A percentile compares a stretch with the other conserved stretches of the same genome.
Evolutionary conservation across 2,113 vertebrate genomes (phyloP).

Genomic region (Nothobranchius furzeri): DNA sequence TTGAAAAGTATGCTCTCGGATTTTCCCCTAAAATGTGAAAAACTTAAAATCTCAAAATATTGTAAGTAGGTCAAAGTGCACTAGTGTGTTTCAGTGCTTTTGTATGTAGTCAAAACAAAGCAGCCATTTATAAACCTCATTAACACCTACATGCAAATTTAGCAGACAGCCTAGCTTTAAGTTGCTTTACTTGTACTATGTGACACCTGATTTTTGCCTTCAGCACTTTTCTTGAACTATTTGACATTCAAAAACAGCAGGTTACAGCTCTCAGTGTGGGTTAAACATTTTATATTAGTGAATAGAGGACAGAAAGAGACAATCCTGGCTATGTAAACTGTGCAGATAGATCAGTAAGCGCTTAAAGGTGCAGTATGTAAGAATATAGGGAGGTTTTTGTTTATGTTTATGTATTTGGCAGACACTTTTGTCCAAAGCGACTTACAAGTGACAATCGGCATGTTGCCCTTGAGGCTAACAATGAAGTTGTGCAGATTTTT

Average conservation of each 20-base stretch:
- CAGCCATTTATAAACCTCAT: constrained; percentile 5
- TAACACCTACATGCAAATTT: not conserved
- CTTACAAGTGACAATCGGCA: no score
- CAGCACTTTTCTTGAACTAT: not conserved
- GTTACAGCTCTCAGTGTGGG: not conserved
- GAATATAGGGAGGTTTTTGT: no score
- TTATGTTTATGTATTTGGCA: no score
- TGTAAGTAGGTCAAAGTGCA: not conserved
- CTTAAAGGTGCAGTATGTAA: no score
- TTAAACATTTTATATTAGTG: not conserved
- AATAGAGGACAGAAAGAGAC: not conserved
- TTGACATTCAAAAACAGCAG: not conserved
- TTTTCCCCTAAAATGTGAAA: not conserved
- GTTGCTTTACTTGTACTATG: not conserved
- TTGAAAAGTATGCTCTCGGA: not conserved
- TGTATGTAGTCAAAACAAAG: not conserved
- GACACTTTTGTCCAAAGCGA: no score
- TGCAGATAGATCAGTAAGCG: constrained; percentile 1
- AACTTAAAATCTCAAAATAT: not conserved
- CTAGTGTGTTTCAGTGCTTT: not conserved
- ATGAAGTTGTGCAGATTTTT: no score
- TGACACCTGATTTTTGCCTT: not conserved
- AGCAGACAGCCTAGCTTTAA: not conserved
- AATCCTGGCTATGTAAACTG: not conserved
- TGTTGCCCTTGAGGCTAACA: no score